Evolutionary conservation across 2,113 vertebrate genomes (phyloP).

Genomic region (Eublepharis macularius): DNA sequence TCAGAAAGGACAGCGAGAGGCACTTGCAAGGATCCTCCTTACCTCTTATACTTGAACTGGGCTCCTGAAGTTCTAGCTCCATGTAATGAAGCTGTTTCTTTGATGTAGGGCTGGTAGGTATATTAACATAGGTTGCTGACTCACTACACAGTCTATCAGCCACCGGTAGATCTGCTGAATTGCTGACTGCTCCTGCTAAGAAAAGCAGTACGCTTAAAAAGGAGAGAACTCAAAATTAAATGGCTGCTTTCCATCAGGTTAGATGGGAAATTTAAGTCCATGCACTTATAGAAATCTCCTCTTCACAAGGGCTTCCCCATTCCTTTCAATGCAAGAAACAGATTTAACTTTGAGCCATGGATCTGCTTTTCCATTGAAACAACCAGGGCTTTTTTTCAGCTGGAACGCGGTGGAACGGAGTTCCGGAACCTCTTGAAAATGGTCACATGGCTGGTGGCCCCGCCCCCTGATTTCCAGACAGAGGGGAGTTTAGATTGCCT

Average conservation of each 20-base stretch:
- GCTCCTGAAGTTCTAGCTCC: slow-evolving; percentile 82
- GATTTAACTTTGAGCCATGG: not conserved
- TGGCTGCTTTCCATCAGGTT: not conserved
- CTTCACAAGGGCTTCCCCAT: not conserved
- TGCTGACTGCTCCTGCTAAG: not conserved
- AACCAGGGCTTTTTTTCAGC: no score
- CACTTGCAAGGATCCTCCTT: slow-evolving; percentile 34
- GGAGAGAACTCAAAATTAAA: not conserved
- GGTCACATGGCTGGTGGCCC: no score
- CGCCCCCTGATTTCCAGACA: no score
- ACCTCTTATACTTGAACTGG: slow-evolving; percentile 77
- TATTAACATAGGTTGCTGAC: slow-evolving; percentile 70
- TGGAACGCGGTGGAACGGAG: no score
- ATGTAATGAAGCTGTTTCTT: slow-evolving; percentile 84
- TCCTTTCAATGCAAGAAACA: not conserved
- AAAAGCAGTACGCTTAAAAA: not conserved
- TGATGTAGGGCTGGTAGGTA: slow-evolving; percentile 82
- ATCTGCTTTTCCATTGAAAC: not conserved
- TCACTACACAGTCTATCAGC: not conserved
- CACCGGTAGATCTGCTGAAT: not conserved
- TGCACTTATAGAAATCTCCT: not conserved
- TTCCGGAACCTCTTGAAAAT: no score
- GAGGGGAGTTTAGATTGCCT: no score
- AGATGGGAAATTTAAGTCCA: not conserved
- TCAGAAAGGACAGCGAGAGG: not conserved